Percentiles rank a stretch among this genome's conserved stretches.
These are phyloP conservation scores for Suncus etruscus DNA, from an alignment of 2,113 vertebrate species.

Conservation along the genomic window DNA sequence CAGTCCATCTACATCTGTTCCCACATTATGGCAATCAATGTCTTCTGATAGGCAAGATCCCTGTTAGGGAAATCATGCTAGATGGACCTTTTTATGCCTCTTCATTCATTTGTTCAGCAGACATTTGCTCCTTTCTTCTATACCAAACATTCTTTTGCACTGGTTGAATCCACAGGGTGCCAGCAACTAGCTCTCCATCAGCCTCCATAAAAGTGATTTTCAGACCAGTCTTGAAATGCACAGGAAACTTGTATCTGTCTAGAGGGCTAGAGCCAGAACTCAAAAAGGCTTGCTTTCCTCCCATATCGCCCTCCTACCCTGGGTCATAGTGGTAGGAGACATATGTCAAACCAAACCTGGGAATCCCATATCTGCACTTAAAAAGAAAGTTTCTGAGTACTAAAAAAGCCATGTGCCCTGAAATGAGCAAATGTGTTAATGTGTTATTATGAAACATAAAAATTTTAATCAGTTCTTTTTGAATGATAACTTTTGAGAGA, in stretches of 20 bases:
- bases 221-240: neutral
- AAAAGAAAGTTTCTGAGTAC: neutral
- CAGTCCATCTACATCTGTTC: neutral
- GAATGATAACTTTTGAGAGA: constrained; percentile 9
- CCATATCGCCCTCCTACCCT: neutral
- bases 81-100: neutral
- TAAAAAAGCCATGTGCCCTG: neutral
- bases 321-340: neutral
- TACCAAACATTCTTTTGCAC: neutral
- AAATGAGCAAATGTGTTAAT: neutral
- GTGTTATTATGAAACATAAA: neutral
- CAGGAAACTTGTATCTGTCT: neutral
- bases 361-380: neutral
- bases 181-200: neutral
- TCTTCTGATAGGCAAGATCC: neutral
- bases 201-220: neutral
- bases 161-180: too few relatives aligned
- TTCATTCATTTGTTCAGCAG: neutral
- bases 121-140: neutral
- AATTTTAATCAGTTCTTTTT: neutral
- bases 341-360: neutral
- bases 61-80: fast-evolving
- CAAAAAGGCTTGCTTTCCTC: neutral
- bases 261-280: neutral
- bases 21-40: neutral